Conservation (phyloP, 2,113 vertebrate species). For the Jacana jacana region DNA sequence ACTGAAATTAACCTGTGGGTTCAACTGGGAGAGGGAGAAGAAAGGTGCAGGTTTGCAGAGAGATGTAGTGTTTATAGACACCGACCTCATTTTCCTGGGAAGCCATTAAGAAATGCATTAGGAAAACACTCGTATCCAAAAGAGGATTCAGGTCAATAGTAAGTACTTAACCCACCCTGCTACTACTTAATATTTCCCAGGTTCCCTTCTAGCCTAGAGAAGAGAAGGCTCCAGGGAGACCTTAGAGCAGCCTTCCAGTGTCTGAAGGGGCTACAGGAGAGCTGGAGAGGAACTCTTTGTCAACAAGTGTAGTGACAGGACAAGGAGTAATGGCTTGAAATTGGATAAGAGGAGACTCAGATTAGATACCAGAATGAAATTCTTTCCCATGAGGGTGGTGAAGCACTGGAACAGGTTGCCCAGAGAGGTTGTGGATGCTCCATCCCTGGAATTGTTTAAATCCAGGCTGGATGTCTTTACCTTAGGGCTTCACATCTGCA, state of each 20-base stretch:
- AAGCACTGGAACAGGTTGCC: no score
- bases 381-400: no score
- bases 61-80: background rate
- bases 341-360: no score
- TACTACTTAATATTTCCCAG: background rate
- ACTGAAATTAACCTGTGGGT: background rate
- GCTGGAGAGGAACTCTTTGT: no score
- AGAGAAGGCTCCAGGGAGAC: no score
- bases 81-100: background rate
- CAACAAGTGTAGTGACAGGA: no score
- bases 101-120: background rate
- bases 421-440: no score
- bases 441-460: no score
- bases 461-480: background rate
- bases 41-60: background rate
- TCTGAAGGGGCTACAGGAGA: no score
- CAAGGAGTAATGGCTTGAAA: no score
- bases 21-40: background rate
- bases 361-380: no score
- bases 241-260: no score
- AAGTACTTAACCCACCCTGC: background rate
- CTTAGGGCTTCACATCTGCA: background rate
- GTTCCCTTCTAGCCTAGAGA: background rate
- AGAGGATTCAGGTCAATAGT: background rate
- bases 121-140: background rate